Evolutionary conservation across 92 coral and sea anemone species (phyloP).

Genomic region (Hydrozoanthus gracilis): DNA sequence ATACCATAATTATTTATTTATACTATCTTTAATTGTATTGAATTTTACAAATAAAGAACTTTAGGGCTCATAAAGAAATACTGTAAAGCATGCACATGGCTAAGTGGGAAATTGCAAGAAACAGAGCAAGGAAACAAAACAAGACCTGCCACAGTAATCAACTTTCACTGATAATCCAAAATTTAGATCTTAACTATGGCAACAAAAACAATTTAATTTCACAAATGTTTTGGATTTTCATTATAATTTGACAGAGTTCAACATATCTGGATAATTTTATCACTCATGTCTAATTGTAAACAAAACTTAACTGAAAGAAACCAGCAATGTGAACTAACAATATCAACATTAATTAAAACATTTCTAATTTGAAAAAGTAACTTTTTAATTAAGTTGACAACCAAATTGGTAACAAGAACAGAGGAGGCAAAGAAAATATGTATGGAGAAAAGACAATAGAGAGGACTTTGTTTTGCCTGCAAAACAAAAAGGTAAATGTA

Average conservation of each 20-base stretch:
- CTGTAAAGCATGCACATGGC: background rate
- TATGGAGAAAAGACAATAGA: background rate
- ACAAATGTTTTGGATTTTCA: no score
- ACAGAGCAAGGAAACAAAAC: background rate
- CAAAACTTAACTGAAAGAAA: no score
- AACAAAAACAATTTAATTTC: no score
- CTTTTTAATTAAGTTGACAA: background rate
- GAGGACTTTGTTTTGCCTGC: slow-evolving; percentile 42
- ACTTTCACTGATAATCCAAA: no score
- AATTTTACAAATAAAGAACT: background rate
- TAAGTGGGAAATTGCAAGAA: background rate
- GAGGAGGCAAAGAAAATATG: background rate
- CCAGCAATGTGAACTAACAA: no score
- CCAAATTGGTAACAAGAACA: background rate
- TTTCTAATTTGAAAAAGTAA: background rate
- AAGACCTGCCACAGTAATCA: background rate
- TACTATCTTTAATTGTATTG: background rate
- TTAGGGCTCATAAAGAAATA: background rate
- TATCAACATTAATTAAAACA: no score
- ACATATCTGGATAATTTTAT: no score
- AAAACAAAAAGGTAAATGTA: slow-evolving; percentile 15
- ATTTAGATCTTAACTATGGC: no score
- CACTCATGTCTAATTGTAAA: no score
- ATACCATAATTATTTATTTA: background rate
- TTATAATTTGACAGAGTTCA: no score